Evolutionary conservation across 2,888 invertebrate genomes (phyloP).

Genomic region (Nomada ruficornis): DNA sequence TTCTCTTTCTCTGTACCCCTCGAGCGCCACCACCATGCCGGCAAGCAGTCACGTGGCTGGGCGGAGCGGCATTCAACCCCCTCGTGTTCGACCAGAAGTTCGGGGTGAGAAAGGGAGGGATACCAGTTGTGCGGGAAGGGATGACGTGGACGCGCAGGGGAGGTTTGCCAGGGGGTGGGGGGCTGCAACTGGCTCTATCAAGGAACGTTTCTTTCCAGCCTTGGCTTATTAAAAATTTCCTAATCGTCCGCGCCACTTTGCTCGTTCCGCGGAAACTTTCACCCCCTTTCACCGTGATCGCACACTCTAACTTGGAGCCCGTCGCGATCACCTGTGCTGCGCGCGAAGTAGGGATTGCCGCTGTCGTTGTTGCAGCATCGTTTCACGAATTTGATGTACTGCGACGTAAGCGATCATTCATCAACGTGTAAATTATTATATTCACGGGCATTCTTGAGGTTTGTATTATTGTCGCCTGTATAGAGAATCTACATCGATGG

Average conservation of each 20-base stretch:
- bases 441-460: too few species aligned
- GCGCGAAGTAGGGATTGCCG: not conserved
- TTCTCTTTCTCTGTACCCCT: not conserved
- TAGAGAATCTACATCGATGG: too few species aligned
- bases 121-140: slow-evolving; percentile 46
- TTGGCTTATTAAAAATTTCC: slow-evolving; percentile 78
- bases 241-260: slow-evolving; percentile 58
- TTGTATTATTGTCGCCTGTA: too few species aligned
- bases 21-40: slow-evolving; percentile 25
- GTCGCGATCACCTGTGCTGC: not conserved
- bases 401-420: too few species aligned
- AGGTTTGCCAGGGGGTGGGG: slow-evolving; percentile 26
- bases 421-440: too few species aligned
- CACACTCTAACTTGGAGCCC: not conserved
- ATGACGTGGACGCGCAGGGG: slow-evolving; percentile 48
- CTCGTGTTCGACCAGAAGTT: slow-evolving; percentile 58
- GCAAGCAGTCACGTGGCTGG: slow-evolving; percentile 78
- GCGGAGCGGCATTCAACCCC: slow-evolving; percentile 78
- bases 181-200: slow-evolving; percentile 67
- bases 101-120: slow-evolving; percentile 58
- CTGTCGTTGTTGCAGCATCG: not conserved
- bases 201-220: slow-evolving; percentile 73
- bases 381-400: too few species aligned
- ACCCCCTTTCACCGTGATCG: not conserved
- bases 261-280: slow-evolving; percentile 29